Evolutionary conservation across 1,140 invertebrate species (phyloP).

Genomic region (Sycophaga agraensis): DNA sequence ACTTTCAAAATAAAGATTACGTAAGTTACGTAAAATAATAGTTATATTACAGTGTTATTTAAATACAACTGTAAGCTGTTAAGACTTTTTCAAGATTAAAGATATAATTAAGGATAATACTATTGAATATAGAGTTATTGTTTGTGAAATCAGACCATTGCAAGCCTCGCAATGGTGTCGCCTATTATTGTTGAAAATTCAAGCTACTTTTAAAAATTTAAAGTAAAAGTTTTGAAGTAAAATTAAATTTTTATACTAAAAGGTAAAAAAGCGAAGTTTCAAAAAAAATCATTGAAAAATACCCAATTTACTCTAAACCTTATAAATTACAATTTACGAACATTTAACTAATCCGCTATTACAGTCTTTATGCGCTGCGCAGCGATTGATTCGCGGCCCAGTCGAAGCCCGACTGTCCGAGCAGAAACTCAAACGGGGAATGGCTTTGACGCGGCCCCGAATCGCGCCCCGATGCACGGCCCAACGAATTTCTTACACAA

Average conservation of each 20-base stretch:
- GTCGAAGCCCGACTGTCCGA: no score
- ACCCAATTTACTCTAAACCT: not conserved
- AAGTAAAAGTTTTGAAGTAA: no score
- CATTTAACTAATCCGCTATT: not conserved
- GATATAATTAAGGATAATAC: not conserved
- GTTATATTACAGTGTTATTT: constrained; percentile 3
- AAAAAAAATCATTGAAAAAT: not conserved
- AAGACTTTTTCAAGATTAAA: constrained; percentile 3
- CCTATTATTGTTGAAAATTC: not conserved
- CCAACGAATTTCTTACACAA: constrained; percentile 25
- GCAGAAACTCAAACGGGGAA: no score
- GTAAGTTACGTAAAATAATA: not conserved
- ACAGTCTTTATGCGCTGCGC: not conserved
- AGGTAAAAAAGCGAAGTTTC: not conserved
- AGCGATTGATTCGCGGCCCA: not conserved
- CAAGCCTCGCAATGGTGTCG: not conserved
- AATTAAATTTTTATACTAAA: no score
- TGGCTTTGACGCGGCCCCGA: no score
- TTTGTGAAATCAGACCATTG: not conserved
- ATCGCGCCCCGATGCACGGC: no score
- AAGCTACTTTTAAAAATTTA: not conserved
- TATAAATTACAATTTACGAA: not conserved
- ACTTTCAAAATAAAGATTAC: not conserved
- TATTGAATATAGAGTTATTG: constrained; percentile 10
- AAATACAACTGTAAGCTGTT: not conserved